Percentiles rank a stretch among this genome's conserved stretches.
phyloP scores from a whole-genome alignment of 2,113 vertebrate genomes.

The Tyto alba region DNA sequence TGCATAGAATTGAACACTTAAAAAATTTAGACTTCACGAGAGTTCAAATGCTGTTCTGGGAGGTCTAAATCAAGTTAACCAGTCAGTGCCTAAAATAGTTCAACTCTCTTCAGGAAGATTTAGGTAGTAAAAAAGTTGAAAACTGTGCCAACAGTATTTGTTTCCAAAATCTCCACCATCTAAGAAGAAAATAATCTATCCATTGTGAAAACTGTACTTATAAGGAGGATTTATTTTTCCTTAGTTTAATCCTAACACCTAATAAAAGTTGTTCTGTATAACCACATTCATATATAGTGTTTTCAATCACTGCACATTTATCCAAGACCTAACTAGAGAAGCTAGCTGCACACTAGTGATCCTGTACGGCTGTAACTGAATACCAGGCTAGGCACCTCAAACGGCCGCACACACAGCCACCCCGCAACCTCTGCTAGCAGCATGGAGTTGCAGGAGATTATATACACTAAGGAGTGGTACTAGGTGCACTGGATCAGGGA shows the following conservation, averaged over 20 bases:
- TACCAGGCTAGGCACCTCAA: neutral
- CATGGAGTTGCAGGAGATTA: neutral
- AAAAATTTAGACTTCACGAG: neutral
- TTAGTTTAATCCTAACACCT: neutral
- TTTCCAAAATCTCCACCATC: neutral
- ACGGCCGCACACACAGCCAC: neutral
- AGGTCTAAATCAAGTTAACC: conserved; percentile 7
- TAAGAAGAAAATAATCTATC: neutral
- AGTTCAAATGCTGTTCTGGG: neutral
- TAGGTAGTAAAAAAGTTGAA: neutral
- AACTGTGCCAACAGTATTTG: neutral
- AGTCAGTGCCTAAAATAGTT: neutral
- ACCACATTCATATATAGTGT: rapidly evolving
- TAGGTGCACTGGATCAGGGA: neutral
- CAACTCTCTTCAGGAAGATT: neutral
- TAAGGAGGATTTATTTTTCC: neutral
- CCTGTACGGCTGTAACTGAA: neutral
- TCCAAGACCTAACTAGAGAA: neutral
- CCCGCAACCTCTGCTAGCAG: neutral
- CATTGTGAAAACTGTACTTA: neutral
- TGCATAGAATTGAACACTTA: neutral
- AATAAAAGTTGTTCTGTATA: neutral
- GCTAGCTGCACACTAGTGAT: neutral
- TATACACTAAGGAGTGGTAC: neutral
- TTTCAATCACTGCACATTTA: neutral